Evolutionary conservation across 2,797 vertebrate genomes (phyloP), one percentile per base, ranked within the genome.

Genomic region (Lindbergichthys nudifrons): DNA sequence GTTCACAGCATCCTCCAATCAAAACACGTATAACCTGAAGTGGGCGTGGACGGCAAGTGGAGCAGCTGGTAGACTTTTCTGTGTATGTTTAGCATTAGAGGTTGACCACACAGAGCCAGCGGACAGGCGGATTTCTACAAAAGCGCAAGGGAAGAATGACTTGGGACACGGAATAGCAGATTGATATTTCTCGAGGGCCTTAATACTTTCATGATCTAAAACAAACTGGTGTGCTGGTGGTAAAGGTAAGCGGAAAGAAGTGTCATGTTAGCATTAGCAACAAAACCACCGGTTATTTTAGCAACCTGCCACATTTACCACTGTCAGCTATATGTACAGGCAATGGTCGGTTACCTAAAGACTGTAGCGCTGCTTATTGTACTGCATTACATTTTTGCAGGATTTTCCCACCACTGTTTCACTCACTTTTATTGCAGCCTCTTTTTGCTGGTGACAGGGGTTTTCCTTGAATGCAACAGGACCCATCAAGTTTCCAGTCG

Each of bases 211-310:
- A 68, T 32, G 54, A 70, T 54, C 59, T 58, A 3, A 56, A 68
- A 46, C 30, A 76, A 74, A n/a, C 42, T 2, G 65, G 60, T 42
- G 61, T 48, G n/a, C 58, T 68, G 26, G 36, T 30, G 26, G 6
- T n/a, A 18, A 78, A 91, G 89, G 93, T 93, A 85, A 93, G 93
- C 73, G 8, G 46, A 52, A 41, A 43, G 42, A 5, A n/a, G 1
- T 10, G 39, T 43, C 39, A 16, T 48, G 78, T 84, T 90, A 91
- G 84, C 88, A 70, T 82, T 86, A 86, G 89, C 88, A 70, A 21
- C 66, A 60, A 21, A 54, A 48, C 15, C 65, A 39, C n/a, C 0
- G 26, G 52, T 13, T 68, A 23, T 21, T 58, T 45, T 42, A 46
- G 36, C 36, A 45, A 46, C 50, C 57, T 67, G 41, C 13, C 5